Evolutionary conservation across 2,113 vertebrate genomes (phyloP).

Genomic region (Poecilia latipinna): DNA sequence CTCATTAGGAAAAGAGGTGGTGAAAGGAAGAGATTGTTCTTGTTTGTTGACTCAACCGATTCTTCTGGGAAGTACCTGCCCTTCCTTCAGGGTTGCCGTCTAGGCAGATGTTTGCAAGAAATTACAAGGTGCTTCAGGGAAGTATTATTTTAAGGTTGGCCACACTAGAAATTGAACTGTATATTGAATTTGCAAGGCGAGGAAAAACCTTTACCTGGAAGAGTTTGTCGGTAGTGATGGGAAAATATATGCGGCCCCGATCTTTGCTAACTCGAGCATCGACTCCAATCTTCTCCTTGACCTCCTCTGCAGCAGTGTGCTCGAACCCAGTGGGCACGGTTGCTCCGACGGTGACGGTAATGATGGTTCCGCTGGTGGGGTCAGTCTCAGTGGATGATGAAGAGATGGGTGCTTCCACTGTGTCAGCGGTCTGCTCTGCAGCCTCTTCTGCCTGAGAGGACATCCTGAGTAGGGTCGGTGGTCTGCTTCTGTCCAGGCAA

Average conservation of each 20-base stretch:
- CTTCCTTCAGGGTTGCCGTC: too few species aligned
- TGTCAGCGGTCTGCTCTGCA: constrained; percentile 15
- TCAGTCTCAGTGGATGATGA: constrained; percentile 25
- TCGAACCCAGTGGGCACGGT: constrained; percentile 97
- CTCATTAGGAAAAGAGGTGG: too few species aligned
- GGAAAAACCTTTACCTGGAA: constrained; percentile 79
- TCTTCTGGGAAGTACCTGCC: too few species aligned
- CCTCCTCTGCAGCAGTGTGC: constrained; percentile 90
- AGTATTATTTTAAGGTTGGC: too few species aligned
- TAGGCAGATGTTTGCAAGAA: too few species aligned
- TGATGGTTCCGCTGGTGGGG: constrained; percentile 15
- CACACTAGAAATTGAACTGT: background rate
- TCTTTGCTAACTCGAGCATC: constrained; percentile 88
- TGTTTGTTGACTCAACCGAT: too few species aligned
- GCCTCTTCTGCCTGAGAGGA: constrained; percentile 38
- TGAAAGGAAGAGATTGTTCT: too few species aligned
- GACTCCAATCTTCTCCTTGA: constrained; percentile 90
- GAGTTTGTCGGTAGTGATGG: constrained; percentile 84
- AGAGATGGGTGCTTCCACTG: background rate
- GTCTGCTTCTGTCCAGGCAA: background rate
- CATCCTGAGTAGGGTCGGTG: constrained; percentile 34
- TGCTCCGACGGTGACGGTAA: constrained; percentile 86
- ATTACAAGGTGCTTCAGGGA: too few species aligned
- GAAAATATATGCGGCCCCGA: constrained; percentile 94
- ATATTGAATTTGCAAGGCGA: background rate